A percentile compares a stretch with the other conserved stretches of the same genome.
Evolutionary conservation across 2,113 vertebrate species (phyloP).

Genomic region (Macquaria ambigua): DNA sequence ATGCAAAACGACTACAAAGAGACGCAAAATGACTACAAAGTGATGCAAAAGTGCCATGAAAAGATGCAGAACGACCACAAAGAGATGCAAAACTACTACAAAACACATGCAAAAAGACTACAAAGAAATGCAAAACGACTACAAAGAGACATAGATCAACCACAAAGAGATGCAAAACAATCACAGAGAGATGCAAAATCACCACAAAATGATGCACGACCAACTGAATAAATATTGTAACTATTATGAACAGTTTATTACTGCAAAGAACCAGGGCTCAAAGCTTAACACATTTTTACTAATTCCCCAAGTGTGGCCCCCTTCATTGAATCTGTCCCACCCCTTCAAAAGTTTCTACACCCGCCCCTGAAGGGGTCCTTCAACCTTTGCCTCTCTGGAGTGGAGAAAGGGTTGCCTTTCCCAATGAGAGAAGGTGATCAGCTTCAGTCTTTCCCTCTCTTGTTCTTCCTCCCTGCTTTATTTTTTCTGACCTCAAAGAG

Average conservation of each 20-base stretch:
- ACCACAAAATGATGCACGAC: background rate
- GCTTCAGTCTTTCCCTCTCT: slow-evolving; percentile 3
- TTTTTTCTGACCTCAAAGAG: slow-evolving; percentile 53
- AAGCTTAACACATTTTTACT: background rate
- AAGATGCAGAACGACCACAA: background rate
- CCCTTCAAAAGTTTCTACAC: background rate
- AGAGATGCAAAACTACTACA: background rate
- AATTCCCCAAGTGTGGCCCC: background rate
- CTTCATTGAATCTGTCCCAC: too few species aligned
- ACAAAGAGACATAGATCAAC: too few species aligned
- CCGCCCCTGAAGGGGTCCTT: background rate
- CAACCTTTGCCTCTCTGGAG: background rate
- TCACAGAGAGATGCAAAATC: background rate
- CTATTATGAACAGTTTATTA: background rate
- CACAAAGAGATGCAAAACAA: background rate
- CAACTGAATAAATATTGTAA: background rate
- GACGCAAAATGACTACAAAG: background rate
- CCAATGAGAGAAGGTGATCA: slow-evolving; percentile 28
- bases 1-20: too few species aligned
- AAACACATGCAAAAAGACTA: too few species aligned
- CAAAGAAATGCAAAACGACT: too few species aligned
- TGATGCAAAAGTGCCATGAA: background rate
- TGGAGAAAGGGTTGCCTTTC: background rate
- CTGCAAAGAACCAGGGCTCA: too few species aligned
- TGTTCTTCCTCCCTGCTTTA: slow-evolving; percentile 22